Evolutionary conservation across 1,140 invertebrate genomes (phyloP).

Genomic region (Bombus huntii): DNA sequence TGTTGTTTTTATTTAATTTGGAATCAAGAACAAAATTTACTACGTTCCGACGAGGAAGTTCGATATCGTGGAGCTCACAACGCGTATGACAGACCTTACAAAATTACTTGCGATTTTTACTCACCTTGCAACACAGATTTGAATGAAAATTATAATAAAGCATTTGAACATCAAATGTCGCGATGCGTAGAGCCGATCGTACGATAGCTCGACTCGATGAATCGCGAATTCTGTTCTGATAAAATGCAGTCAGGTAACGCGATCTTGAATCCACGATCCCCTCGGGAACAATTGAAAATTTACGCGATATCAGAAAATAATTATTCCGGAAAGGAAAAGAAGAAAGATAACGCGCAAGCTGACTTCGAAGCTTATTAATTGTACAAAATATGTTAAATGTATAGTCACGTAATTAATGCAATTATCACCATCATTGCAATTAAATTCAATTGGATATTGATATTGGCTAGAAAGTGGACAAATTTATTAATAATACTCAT

Average conservation of each 20-base stretch:
- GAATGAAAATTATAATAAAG: background rate
- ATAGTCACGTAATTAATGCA: constrained; percentile 61
- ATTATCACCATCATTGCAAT: constrained; percentile 65
- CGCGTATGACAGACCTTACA: background rate
- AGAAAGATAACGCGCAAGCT: constrained; percentile 26
- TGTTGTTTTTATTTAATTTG: constrained; percentile 19
- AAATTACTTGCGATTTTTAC: background rate
- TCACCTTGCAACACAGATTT: background rate
- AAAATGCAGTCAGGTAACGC: background rate
- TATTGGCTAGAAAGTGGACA: constrained; percentile 61
- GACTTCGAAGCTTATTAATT: constrained; percentile 73
- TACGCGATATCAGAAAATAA: background rate
- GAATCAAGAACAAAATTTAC: background rate
- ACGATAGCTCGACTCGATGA: constrained; percentile 51
- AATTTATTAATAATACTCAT: constrained; percentile 59
- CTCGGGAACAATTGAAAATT: background rate
- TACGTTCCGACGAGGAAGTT: background rate
- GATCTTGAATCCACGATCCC: background rate
- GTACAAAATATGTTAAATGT: constrained; percentile 77
- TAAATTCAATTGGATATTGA: constrained; percentile 63
- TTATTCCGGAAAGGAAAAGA: background rate
- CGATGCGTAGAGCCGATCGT: constrained; percentile 52
- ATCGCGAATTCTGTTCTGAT: constrained; percentile 30
- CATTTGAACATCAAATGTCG: background rate
- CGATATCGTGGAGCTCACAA: background rate